Evolutionary conservation across 2,888 invertebrate genomes (phyloP), one percentile per base, ranked within the genome.

Genomic region (Phalangium opilio): DNA sequence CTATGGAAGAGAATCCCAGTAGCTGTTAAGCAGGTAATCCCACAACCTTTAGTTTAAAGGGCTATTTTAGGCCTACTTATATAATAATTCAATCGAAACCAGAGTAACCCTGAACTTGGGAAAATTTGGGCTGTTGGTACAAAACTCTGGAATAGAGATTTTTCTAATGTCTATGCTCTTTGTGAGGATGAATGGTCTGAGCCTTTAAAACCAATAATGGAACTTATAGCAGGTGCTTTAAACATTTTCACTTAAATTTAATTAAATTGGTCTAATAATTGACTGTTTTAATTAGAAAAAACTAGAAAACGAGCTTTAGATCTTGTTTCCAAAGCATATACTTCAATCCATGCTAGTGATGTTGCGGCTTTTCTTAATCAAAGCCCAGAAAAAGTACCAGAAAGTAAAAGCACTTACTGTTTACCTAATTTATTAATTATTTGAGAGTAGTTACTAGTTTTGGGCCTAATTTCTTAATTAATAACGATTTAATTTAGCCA

Each of bases 1-100:
- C 70, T 91, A 56, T 91, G 91, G 91, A 87, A 87, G 67, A 76
- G 91, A 60, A 89, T 90, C 60, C 86, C 91, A 5, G 69, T 72
- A 48, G 73, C 68, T 57, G 67, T 83, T 11, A 87, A 84, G 65
- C 70, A 73, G 42, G 65, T 64, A 54, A 58, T 47, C 50, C 2
- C 27, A 27, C 8, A n/a, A n/a, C n/a, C n/a, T n/a, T n/a, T n/a
- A n/a, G n/a, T n/a, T n/a, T n/a, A n/a, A n/a, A n/a, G n/a, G n/a
- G n/a, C n/a, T n/a, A n/a, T n/a, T n/a, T n/a, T n/a, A n/a, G n/a
- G n/a, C n/a, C n/a, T n/a, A n/a, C n/a, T n/a, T n/a, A n/a, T n/a
- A n/a, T n/a, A n/a, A n/a, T n/a, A n/a, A n/a, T n/a, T n/a, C n/a
- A n/a, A n/a, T n/a, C n/a, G n/a, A n/a, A n/a, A n/a, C 5, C 19